Conservation (phyloP, 2,113 vertebrate genomes). For the Psettodes erumei region DNA sequence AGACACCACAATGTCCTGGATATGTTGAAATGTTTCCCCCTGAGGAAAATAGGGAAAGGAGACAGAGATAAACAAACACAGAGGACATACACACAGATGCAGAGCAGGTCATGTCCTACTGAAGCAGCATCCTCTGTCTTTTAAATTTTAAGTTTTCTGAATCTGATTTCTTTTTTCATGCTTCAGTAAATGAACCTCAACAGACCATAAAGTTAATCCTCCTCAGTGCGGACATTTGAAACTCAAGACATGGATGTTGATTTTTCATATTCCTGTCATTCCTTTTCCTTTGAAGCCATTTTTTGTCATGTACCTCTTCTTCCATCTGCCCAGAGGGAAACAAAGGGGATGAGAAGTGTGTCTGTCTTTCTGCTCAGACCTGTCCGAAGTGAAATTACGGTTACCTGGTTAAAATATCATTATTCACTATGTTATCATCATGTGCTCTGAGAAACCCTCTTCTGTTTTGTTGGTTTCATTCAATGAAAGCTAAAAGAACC, state of each 20-base stretch:
- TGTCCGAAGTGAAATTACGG: background rate
- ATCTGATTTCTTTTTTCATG: constrained; percentile 17
- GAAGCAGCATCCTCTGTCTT: background rate
- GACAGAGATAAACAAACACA: constrained; percentile 26
- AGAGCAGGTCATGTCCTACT: constrained; percentile 3
- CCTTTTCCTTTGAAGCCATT: constrained; percentile 37
- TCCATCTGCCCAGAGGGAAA: constrained; percentile 25
- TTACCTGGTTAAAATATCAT: background rate
- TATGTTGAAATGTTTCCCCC: constrained; percentile 90
- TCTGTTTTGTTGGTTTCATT: background rate
- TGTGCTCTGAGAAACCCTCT: background rate
- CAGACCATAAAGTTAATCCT: constrained; percentile 25
- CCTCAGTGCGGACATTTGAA: constrained; percentile 21
- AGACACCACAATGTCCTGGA: constrained; percentile 92
- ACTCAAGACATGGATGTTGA: constrained; percentile 5
- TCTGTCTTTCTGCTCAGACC: constrained; percentile 1
- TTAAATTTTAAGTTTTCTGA: constrained; percentile 11
- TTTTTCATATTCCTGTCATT: constrained; percentile 22
- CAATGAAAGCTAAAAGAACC: background rate
- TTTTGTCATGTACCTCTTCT: constrained; percentile 34
- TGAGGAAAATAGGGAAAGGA: constrained; percentile 70
- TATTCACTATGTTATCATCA: too few species aligned
- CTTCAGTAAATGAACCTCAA: constrained; percentile 10
- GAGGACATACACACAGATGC: constrained; percentile 12
- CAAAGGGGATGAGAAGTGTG: background rate